Base-by-base conservation (phyloP, 2,113 vertebrate genomes). In the Anolis carolinensis region DNA sequence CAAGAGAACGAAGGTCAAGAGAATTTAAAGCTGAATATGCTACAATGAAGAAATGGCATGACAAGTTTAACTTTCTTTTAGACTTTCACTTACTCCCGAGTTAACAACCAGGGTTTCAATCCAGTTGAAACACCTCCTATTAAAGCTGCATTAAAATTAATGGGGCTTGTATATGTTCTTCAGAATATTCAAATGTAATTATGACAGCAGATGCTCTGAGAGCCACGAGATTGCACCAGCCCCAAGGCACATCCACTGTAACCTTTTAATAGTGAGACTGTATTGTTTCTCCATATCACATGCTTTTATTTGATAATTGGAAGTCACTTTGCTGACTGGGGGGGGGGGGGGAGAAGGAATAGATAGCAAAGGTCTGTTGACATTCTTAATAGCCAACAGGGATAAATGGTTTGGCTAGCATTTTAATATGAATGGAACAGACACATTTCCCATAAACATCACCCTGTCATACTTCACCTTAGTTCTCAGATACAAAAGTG, bases 281-380 rank as follows among this genome's bases (percentile, higher is more conserved):
- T n/a, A 82, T 18, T 20, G 65, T n/a, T 84, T 76, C 4, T 7
- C 52, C 11, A 86, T 62, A 73, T 1, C 25, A 34, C 79, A 85
- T n/a, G 59, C 18, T 82, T 76, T 30, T 78, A 7, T 25, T 2
- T 39, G 11, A 32, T 77, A 1, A 36, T 44, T 78, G 27, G 77
- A 88, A 85, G 84, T 65, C n/a, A 59, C 7, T 86, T 80, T 89
- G n/a, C 20, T 36, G 11, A 73, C 27, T 74, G n/a, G 21, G 73
- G n/a, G 80, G 48, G 39, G 39, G 39, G 39, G 39, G 39, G 39
- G 39, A 63, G 27, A 1, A 16, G 8, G 72, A 25, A 65, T 23
- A 91, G 75, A 72, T 79, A 79, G 3, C 62, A 89, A 4, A 74
- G 23, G 16, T 68, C 85, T n/a, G 34, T 59, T 59, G 72, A 55